Base-by-base conservation (phyloP, 2,797 vertebrate species). In the Phrynocephalus vlangalii region DNA sequence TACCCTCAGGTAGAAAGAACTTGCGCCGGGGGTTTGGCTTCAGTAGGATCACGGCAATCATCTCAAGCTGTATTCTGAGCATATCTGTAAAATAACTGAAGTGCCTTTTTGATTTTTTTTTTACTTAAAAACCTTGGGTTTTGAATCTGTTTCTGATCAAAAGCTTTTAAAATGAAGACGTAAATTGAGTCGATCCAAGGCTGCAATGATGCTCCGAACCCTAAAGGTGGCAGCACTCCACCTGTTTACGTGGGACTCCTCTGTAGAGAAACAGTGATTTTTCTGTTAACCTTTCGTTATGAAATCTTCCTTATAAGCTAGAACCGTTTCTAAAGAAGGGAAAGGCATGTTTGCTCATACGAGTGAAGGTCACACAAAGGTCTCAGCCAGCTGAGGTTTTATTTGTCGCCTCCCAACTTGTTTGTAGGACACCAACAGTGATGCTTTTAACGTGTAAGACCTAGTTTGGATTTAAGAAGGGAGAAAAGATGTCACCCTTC, bases 141-240 rank as follows among this genome's bases (percentile, higher is more conserved):
- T 20, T 63, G 60, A 63, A 63, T 15, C 18, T 63, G 60, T 3
- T 26, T 76, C 24, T 48, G 20, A 20, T 73, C 2, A 38, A 26
- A 48, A 24, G 10, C 22, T 75, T 76, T 44, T 26, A 38, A 18
- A 73, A 24, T 10, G 24, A 24, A 6, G 38, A 6, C 5, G 56
- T 3, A 67, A 56, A 70, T 24, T 44, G 38, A n/a, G 48, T 16
- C 38, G 24, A 5, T 70, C 5, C n/a, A 22, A 18, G 6, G 3
- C 72, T 94, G 94, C 71, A 92, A 84, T 93, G 85, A 91, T 24
- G 68, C 48, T 2, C 2, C 48, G 56, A 28, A 80, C 84, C 93
- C 95, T 83, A 95, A 84, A 95, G 95, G 85, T 95, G 95, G 94
- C 95, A 93, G 94, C 93, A 79, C 89, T 81, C 91, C 89, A 84